Base-by-base conservation (phyloP, 2,113 vertebrate genomes). In the Hippocampus mohnikei region DNA sequence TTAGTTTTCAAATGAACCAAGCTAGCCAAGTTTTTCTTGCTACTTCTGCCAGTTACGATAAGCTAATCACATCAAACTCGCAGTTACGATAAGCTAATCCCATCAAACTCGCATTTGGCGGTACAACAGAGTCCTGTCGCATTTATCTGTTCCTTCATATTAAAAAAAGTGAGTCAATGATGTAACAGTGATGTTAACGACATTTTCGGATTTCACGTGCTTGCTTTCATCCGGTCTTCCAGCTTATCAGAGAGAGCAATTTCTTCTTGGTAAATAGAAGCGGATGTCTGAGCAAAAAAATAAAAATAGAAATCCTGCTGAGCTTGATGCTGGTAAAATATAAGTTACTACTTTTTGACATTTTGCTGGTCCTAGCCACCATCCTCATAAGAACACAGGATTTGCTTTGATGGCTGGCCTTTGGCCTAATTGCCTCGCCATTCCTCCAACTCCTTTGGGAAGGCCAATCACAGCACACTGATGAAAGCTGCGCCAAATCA, bases 401-500 rank as follows among this genome's bases (percentile, higher is more conserved):
- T 62, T 71, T 69, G 68, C 75, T 81, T 78, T 78, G 70, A 86
- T 71, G 74, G 42, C 63, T 55, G 66, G 72, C 77, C 48, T 78
- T 40, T 33, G 67, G 74, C 55, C 64, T 60, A 63, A 75, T 42
- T 52, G 71, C 29, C 42, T 66, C 44, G 33, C n/a, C 76, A 80
- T 84, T 83, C 76, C 78, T 74, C 29, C 12, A 68, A 70, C 40
- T 73, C 85, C 59, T 77, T 18, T 1, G 71, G 70, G 81, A 75
- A 53, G 80, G 53, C 76, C 84, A 84, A 79, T 76, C 79, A 81
- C 71, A 78, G 67, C 33, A 18, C 78, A 60, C 2, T 80, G 79
- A 85, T 84, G 80, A 85, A 86, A 84, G 85, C 72, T 25, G 70
- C 15, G 64, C 63, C 58, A 33, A 83, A 80, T 83, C 75, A 72